Percentiles rank a stretch among this genome's conserved stretches.
Conservation (phyloP, 64 coral and sea anemone species). For the Dendrophyllia cribrosa region DNA sequence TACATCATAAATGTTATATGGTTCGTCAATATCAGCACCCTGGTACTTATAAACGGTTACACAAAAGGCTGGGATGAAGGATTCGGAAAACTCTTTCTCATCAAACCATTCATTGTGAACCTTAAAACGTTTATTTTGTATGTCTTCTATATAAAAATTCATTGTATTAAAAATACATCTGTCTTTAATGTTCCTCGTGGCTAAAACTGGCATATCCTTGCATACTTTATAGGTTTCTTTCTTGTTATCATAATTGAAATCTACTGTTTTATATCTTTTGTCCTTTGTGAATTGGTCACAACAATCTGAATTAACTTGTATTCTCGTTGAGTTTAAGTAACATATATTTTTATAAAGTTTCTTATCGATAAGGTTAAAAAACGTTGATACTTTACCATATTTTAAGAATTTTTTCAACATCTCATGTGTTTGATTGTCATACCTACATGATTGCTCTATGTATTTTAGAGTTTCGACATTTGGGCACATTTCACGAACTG, state of each 20-base stretch:
- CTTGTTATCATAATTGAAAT: constrained; percentile 27
- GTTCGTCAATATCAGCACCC: constrained; percentile 27
- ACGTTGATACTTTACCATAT: constrained; percentile 18
- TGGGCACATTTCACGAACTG: too few species aligned
- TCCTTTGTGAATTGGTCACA: background rate
- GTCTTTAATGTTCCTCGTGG: constrained; percentile 22
- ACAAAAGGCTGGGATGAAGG: constrained; percentile 29
- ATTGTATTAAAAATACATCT: constrained; percentile 27
- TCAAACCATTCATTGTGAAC: constrained; percentile 20
- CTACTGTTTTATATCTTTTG: background rate
- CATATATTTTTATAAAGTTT: constrained; percentile 22
- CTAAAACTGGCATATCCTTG: background rate
- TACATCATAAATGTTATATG: constrained; percentile 29
- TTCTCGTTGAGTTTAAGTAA: constrained; percentile 14
- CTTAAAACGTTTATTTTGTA: background rate
- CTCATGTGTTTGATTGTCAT: background rate
- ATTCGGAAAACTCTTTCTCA: background rate
- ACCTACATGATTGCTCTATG: constrained; percentile 3
- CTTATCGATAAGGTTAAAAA: background rate
- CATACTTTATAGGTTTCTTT: background rate
- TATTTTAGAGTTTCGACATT: background rate
- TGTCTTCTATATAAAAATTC: background rate
- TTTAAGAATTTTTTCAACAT: constrained; percentile 18
- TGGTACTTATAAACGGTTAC: constrained; percentile 48
- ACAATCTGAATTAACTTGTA: background rate